Conservation (phyloP, 1,140 invertebrate species). For the Hyposmocoma kahamanoa region DNA sequence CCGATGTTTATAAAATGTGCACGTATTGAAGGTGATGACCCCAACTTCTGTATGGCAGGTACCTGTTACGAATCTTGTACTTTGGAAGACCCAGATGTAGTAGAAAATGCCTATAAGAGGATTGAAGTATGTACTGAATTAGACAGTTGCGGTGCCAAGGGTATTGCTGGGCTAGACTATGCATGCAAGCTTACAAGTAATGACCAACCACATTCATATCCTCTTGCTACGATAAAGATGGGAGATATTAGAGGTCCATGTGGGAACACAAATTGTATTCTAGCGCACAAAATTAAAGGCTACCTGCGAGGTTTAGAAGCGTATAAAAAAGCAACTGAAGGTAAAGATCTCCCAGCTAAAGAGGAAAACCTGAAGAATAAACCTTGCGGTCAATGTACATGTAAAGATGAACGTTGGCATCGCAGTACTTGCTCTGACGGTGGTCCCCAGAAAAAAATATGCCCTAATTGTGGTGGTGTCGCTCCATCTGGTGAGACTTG, state of each 20-base stretch:
- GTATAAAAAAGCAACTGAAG: conserved; percentile 44
- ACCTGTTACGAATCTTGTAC: conserved; percentile 60
- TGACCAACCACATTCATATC: too few relatives aligned
- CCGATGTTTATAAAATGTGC: conserved; percentile 61
- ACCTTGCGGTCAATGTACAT: conserved; percentile 55
- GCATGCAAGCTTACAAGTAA: too few relatives aligned
- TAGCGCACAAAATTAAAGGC: conserved; percentile 57
- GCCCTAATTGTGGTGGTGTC: conserved; percentile 47
- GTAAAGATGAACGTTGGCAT: conserved; percentile 62
- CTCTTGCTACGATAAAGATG: conserved; percentile 62
- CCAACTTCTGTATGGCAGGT: conserved; percentile 62
- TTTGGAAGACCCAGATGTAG: conserved; percentile 51
- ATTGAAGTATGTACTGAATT: conserved; percentile 59
- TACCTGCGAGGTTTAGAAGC: conserved; percentile 59
- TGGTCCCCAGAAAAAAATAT: conserved; percentile 29
- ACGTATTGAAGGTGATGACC: conserved; percentile 52
- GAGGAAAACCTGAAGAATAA: conserved; percentile 27
- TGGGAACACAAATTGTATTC: conserved; percentile 55
- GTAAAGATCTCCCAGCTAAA: conserved; percentile 19
- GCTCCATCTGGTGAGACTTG: conserved; percentile 41
- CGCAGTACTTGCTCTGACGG: too few relatives aligned
- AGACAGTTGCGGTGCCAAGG: conserved; percentile 42
- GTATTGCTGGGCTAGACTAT: too few relatives aligned
- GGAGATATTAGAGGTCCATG: conserved; percentile 61
- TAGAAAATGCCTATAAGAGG: conserved; percentile 34